Evolutionary conservation across 2,797 vertebrate species (phyloP).

Genomic region (Aldrovandia affinis): DNA sequence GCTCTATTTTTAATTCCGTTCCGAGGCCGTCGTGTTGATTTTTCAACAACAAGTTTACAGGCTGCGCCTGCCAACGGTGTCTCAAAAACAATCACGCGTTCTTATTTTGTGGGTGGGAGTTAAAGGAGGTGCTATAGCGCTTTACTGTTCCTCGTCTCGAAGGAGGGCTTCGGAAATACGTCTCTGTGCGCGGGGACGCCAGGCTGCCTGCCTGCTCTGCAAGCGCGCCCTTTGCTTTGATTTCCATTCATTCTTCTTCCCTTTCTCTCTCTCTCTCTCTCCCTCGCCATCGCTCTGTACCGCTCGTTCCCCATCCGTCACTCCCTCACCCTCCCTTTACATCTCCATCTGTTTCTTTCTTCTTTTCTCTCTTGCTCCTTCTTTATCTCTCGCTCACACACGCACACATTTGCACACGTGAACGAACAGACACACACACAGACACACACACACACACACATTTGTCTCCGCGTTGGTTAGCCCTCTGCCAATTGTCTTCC

Average conservation of each 20-base stretch:
- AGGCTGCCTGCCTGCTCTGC: not conserved
- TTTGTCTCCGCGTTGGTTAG: not conserved
- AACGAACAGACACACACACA: not conserved
- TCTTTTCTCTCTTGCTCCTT: not conserved
- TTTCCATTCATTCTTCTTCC: not conserved
- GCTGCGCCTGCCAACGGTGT: conserved; percentile 15
- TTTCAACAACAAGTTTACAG: conserved; percentile 18
- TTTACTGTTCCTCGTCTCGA: not conserved
- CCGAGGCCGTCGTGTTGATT: conserved; percentile 14
- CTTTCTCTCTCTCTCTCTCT: not conserved
- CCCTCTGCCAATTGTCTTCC: not conserved
- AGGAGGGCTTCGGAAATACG: not conserved
- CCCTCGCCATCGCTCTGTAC: not conserved
- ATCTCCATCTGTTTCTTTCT: not conserved
- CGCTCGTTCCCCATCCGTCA: not conserved
- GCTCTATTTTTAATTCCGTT: conserved; percentile 10
- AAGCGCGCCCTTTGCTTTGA: not conserved
- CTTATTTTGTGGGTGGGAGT: conserved; percentile 26
- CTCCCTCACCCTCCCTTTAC: not conserved
- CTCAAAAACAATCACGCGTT: not conserved
- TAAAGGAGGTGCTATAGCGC: not conserved
- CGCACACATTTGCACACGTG: not conserved
- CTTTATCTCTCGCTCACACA: not conserved
- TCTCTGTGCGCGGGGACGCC: not conserved
- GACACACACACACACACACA: not conserved